Percentiles rank a stretch among this genome's conserved stretches.
Evolutionary conservation across 2,888 invertebrate genomes (phyloP).

Genomic region (Pilophorus perplexus): DNA sequence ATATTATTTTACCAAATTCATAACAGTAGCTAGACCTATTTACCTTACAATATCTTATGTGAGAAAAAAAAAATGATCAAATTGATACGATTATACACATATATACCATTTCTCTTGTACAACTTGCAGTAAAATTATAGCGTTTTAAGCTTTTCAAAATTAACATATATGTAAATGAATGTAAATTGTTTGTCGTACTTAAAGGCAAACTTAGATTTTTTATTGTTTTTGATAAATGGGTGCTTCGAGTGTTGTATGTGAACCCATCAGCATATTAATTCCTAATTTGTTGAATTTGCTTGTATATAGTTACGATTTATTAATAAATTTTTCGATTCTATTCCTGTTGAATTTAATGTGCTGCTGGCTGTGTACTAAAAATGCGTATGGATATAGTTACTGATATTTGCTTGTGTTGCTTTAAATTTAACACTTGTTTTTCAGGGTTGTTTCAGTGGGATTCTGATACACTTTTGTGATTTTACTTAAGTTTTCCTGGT

Average conservation of each 20-base stretch:
- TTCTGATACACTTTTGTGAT: conserved; percentile 27
- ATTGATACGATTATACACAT: too few species aligned
- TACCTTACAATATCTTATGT: conserved; percentile 1
- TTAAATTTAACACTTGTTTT: conserved; percentile 14
- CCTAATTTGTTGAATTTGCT: background rate
- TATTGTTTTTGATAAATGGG: conserved; percentile 11
- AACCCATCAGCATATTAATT: conserved; percentile 32
- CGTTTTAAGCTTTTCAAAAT: conserved; percentile 12
- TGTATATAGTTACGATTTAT: background rate
- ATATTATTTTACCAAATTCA: conserved; percentile 17
- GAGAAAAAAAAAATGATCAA: background rate
- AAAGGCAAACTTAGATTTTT: conserved; percentile 6
- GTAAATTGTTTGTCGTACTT: conserved; percentile 15
- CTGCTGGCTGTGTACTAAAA: conserved; percentile 30
- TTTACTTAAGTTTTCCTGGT: too few species aligned
- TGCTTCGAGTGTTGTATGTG: conserved; percentile 9
- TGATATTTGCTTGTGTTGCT: conserved; percentile 24
- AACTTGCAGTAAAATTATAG: conserved; percentile 13
- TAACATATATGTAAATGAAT: conserved; percentile 3
- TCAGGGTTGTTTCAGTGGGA: background rate
- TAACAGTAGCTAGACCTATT: conserved; percentile 1
- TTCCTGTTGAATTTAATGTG: conserved; percentile 28
- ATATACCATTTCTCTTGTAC: conserved; percentile 10
- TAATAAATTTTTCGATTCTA: background rate
- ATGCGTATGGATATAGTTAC: conserved; percentile 14